These are phyloP conservation scores for Pseudococcus longispinus DNA, from an alignment of 2,888 invertebrate genomes.

Conservation along the genomic window DNA sequence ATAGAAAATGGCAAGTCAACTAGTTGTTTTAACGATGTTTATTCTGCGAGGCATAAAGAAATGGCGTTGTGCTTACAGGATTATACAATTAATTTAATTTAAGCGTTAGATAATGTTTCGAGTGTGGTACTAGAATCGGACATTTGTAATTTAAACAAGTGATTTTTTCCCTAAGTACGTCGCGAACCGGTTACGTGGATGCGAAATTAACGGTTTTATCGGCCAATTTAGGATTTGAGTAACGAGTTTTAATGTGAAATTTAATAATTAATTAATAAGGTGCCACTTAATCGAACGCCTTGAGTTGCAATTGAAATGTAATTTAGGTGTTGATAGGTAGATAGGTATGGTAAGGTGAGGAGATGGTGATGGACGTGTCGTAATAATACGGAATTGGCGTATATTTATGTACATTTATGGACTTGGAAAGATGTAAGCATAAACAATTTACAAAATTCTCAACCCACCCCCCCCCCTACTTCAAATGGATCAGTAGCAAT, in stretches of 20 bases:
- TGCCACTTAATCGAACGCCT: not conserved
- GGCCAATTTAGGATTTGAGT: constrained; percentile 15
- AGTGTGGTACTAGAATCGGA: not conserved
- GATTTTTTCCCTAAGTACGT: constrained; percentile 16
- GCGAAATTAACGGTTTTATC: constrained; percentile 24
- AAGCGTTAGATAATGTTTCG: not conserved
- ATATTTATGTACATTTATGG: not conserved
- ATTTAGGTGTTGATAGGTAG: not conserved
- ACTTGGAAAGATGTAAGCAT: no score
- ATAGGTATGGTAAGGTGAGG: not conserved
- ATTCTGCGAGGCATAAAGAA: constrained; percentile 36
- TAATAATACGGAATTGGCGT: not conserved
- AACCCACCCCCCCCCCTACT: no score
- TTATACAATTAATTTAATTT: constrained; percentile 44
- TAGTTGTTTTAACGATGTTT: constrained; percentile 32
- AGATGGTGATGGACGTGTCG: not conserved
- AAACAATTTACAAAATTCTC: no score
- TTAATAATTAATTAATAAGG: constrained; percentile 27
- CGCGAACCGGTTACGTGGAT: not conserved
- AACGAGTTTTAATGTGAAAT: constrained; percentile 18
- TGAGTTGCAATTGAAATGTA: not conserved
- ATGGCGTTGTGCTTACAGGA: not conserved
- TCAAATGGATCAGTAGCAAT: no score
- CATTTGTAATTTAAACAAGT: constrained; percentile 28
- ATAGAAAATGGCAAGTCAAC: not conserved